A percentile compares a stretch with the other conserved stretches of the same genome.
Conservation (phyloP, 1,140 invertebrate genomes). For the Leptinotarsa defecta region DNA sequence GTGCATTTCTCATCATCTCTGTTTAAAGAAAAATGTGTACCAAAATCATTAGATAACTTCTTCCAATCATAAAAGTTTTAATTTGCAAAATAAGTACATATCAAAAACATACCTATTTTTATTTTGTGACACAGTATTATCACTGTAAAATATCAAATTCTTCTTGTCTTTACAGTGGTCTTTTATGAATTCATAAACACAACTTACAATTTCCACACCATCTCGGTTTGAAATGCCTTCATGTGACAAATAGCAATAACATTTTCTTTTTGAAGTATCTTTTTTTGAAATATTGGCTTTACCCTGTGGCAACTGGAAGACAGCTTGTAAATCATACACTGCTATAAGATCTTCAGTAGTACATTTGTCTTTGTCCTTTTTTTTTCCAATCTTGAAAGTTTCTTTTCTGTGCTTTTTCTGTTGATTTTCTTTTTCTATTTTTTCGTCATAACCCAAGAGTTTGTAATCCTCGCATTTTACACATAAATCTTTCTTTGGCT, state of each 20-base stretch:
- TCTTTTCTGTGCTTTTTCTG: neutral
- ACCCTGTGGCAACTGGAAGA: neutral
- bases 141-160: slow-evolving; percentile 5
- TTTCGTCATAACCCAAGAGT: neutral
- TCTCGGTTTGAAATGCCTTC: neutral
- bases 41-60: no score
- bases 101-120: neutral
- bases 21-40: no score
- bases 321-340: neutral
- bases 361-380: slow-evolving; percentile 2
- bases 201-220: neutral
- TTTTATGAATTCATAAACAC: slow-evolving; percentile 6
- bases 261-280: neutral
- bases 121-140: neutral
- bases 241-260: neutral
- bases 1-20: no score
- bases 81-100: slow-evolving; percentile 12
- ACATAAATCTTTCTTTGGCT: slow-evolving; percentile 56
- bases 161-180: neutral
- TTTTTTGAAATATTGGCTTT: neutral
- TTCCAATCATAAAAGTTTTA: no score
- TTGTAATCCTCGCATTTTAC: slow-evolving; percentile 16
- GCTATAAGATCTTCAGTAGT: neutral
- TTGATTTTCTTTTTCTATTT: neutral
- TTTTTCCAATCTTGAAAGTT: neutral